Conservation (phyloP, 37 sponge, comb jelly and placozoan genomes). For the Dysidea cf. avara region DNA sequence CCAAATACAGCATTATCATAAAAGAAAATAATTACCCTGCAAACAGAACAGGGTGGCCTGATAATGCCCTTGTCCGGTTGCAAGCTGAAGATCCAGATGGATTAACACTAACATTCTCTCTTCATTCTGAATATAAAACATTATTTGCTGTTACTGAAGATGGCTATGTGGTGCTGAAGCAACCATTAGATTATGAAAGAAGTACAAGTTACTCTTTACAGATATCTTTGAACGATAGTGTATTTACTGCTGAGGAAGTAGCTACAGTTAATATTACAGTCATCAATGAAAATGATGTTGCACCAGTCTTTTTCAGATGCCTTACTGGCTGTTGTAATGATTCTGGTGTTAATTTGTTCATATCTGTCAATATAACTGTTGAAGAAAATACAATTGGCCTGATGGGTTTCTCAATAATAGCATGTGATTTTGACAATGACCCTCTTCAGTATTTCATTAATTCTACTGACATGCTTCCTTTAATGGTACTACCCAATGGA, state of each 20-base stretch:
- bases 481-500: neutral
- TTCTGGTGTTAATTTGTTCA: neutral
- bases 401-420: conserved; percentile 15
- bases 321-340: conserved; percentile 36
- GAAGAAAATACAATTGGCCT: conserved; percentile 25
- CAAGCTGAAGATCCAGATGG: conserved; percentile 15
- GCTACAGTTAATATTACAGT: conserved; percentile 37
- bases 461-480: neutral
- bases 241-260: conserved; percentile 10
- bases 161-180: conserved; percentile 40
- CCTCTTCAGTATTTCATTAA: conserved; percentile 15
- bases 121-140: conserved; percentile 6
- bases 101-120: conserved; percentile 12
- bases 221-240: conserved; percentile 49
- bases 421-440: conserved; percentile 47
- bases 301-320: conserved; percentile 41
- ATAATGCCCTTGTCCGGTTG: conserved; percentile 25
- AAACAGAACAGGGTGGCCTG: neutral
- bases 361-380: neutral
- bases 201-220: conserved; percentile 4
- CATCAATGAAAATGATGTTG: conserved; percentile 38
- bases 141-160: conserved; percentile 21
- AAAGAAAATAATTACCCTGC: conserved; percentile 22
- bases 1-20: conserved; percentile 16
- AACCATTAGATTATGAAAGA: conserved; percentile 49